Base-by-base conservation (phyloP, 2,888 invertebrate species). In the Bursaphelenchus okinawaensis region DNA sequence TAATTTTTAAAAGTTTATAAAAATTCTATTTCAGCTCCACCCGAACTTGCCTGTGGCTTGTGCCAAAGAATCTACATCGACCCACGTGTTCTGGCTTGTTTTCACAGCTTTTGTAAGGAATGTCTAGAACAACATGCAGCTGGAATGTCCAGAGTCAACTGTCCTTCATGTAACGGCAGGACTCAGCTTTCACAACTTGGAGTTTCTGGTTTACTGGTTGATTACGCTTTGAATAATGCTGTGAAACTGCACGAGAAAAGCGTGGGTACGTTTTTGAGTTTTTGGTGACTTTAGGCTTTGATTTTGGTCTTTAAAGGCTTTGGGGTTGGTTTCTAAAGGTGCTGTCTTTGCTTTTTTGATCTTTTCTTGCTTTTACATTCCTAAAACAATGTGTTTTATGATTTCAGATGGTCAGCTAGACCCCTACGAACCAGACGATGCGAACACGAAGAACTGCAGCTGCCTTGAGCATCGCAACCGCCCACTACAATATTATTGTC, bases 401-500 rank as follows among this genome's bases (percentile, higher is more conserved):
- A 40, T 40, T 40, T 40, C n/a, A 40, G 40, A 40, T 16, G 40
- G 40, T 16, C 12, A 40, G 12, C 12, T 40, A 12, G 40, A 40
- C 6, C 40, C 16, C 12, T 40, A 16, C n/a, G 40, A 40, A 2
- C 40, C n/a, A 12, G 40, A 40, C 3, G 40, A 16, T 40, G 12
- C 40, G 16, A 40, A 40, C 16, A 40, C 40, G 16, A 40, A 40
- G n/a, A 40, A 40, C 12, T 40, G 40, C 40, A 12, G n/a, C 6
- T 40, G 40, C n/a, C n/a, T 40, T 12, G 40, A 40, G n/a, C 40
- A 40, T 40, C 40, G 62, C 20, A 89, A 26, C 88, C 91, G 95
- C 84, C 87, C 90, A 70, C 86, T 95, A 55, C 92, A 92, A 85
- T 94, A 90, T 83, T 95, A 90, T 84, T 96, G 96, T 84, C 89